Evolutionary conservation across 2,888 invertebrate genomes (phyloP).

Genomic region (Clivina fossor): DNA sequence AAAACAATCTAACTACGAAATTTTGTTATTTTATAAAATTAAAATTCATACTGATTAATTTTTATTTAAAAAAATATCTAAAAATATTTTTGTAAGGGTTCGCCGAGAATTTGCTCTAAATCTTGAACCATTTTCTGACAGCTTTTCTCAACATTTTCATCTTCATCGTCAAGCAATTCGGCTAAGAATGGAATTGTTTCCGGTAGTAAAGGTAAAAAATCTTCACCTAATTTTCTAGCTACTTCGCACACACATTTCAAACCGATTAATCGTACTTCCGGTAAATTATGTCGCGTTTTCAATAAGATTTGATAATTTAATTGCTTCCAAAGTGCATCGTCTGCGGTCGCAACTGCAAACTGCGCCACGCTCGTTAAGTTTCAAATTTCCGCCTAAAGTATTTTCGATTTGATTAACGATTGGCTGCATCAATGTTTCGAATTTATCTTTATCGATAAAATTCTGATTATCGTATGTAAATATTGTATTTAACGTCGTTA

Average conservation of each 20-base stretch:
- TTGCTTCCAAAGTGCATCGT: slow-evolving; percentile 87
- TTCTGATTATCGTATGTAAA: slow-evolving; percentile 82
- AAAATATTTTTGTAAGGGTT: slow-evolving; percentile 87
- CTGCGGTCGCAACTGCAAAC: slow-evolving; percentile 78
- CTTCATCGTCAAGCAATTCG: slow-evolving; percentile 89
- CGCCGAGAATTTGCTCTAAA: slow-evolving; percentile 83
- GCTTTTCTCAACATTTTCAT: slow-evolving; percentile 75
- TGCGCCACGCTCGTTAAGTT: slow-evolving; percentile 69
- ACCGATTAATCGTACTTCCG: slow-evolving; percentile 72
- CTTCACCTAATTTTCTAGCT: slow-evolving; percentile 82
- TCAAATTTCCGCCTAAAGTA: slow-evolving; percentile 66
- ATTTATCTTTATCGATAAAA: slow-evolving; percentile 82
- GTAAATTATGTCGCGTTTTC: slow-evolving; percentile 78
- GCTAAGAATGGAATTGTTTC: slow-evolving; percentile 94
- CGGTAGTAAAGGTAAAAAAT: slow-evolving; percentile 84
- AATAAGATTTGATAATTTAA: slow-evolving; percentile 87
- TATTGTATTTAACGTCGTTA: slow-evolving; percentile 74
- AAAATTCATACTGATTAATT: too few relatives aligned
- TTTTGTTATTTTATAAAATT: too few relatives aligned
- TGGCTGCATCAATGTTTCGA: slow-evolving; percentile 81
- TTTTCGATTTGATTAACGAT: slow-evolving; percentile 89
- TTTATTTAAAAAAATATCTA: slow-evolving; percentile 52
- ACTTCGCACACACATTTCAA: slow-evolving; percentile 75
- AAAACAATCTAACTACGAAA: too few relatives aligned
- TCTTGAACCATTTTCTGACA: slow-evolving; percentile 81